Percentiles rank a stretch among this genome's conserved stretches.
Evolutionary conservation across 2,113 vertebrate genomes (phyloP).

Genomic region (Scytalopus superciliaris): DNA sequence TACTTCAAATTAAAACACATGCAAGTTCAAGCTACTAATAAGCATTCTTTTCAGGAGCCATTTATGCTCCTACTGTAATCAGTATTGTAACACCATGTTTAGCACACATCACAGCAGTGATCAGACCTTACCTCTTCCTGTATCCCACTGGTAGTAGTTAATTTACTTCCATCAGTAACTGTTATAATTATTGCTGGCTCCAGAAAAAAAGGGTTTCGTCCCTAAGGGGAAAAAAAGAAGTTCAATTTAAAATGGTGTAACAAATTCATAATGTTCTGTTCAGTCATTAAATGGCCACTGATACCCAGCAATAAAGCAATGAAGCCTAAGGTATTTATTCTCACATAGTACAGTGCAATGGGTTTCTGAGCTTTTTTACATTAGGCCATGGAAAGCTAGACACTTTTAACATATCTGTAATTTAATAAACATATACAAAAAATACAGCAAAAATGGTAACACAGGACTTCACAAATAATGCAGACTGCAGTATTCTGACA

Average conservation of each 20-base stretch:
- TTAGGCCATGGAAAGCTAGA: not conserved
- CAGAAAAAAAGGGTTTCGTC: slow-evolving; percentile 92
- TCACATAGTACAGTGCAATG: not conserved
- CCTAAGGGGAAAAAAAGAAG: slow-evolving; percentile 69
- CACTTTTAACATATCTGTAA: not conserved
- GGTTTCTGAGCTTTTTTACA: not conserved
- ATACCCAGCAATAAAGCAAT: not conserved
- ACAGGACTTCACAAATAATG: not conserved
- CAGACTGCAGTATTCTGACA: not conserved
- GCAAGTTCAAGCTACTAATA: not conserved
- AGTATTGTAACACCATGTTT: not conserved
- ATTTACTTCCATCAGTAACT: slow-evolving; percentile 92
- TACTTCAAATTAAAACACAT: not conserved
- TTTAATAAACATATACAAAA: not conserved
- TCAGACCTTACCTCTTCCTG: slow-evolving; percentile 88
- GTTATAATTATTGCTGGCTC: slow-evolving; percentile 92
- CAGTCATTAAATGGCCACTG: not conserved
- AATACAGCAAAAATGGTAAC: not conserved
- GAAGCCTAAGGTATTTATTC: not conserved
- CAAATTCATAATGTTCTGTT: not conserved
- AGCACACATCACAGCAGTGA: not conserved
- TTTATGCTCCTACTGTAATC: not conserved
- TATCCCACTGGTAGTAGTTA: slow-evolving; percentile 86
- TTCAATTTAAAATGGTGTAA: not conserved
- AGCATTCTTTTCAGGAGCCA: not conserved